Evolutionary conservation across 92 coral and sea anemone genomes (phyloP), one percentile per base, ranked within the genome.

Genomic region (Pocillopora meandrina): DNA sequence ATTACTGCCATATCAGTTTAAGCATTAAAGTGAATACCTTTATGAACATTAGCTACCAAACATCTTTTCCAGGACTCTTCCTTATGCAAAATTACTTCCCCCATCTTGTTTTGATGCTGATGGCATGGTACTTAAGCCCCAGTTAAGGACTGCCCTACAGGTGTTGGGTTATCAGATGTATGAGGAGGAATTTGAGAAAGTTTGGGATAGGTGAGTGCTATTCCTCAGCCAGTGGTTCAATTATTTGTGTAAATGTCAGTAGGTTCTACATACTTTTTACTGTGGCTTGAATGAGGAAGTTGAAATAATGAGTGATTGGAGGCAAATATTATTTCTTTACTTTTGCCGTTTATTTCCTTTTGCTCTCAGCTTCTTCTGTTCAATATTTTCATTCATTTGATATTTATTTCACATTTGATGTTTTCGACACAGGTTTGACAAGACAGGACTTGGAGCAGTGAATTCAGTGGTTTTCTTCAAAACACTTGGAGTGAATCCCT

Each of bases 121-220:
- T 52, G 91, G 97, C 84, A 87, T 89, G 87, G 91, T 93, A 10
- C 93, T 93, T 31, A 93, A 93, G 79, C 97, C 98, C 0, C 98
- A 94, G 56, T 79, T 94, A 49, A 78, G 95, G 68, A 86, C 94
- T 20, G 93, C 92, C 3, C 90, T 94, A 52, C 86, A 82, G 23
- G 74, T 79, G 18, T 20, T 91, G 65, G 95, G 92, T 21, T 79
- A 84, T 23, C 79, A 84, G 56, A 94, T 94, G 92, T 94, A 91
- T 60, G 95, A 94, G 15, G 98, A 94, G 9, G 98, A 94, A 74
- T 94, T 89, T 85, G 98, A 94, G n/a, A 94, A 94, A 86, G 92
- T 94, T 31, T 94, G 98, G 98, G 98, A 92, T 85, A 94, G 98
- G 98, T 91, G 7, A 49, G 15, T 66, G 8, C 56, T 23, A 42